Base-by-base conservation (phyloP, 2,797 vertebrate genomes). In the Clarias pachynema region DNA sequence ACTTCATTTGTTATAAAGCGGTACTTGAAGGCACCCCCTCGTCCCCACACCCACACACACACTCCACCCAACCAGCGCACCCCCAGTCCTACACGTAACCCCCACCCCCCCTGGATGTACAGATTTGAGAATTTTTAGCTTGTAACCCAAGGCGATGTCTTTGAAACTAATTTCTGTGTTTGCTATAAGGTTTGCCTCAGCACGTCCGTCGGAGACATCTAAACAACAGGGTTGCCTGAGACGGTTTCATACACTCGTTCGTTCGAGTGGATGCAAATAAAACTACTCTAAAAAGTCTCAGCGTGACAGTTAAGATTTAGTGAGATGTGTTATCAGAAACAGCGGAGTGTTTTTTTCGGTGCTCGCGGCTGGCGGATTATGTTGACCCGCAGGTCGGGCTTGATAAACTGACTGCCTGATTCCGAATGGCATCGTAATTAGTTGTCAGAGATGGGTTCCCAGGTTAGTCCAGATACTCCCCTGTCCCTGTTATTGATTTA, bases 401-500 rank as follows among this genome's bases (percentile, higher is more conserved):
- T 93, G 92, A 93, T 91, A 86, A 88, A 49, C 60, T 84, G 89
- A 89, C 86, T 89, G 89, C 89, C 88, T 78, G 70, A 91, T 89
- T 90, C 89, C 91, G 89, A 88, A 87, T 91, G 85, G 89, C 89
- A 93, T 86, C 82, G 90, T 90, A 89, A 94, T 95, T 94, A 95
- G 90, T 95, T 91, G 80, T 89, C 80, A 84, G 86, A 84, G 86
- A 87, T 84, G 79, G 91, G 89, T 87, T 85, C 29, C 92, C 91
- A 87, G 91, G 90, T 91, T 87, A 89, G 92, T 91, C 89, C 81
- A 89, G 93, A 89, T 92, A 91, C 92, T 92, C 92, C 79, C 90
- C 90, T 83, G 92, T 87, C 82, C 85, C 84, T 85, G 69, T 72
- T 94, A 95, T 95, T 94, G 93, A 95, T 95, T 92, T 92, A 91